These are phyloP conservation scores for Cheilosia impressa DNA, from an alignment of 2,888 invertebrate species.

Conservation along the genomic window DNA sequence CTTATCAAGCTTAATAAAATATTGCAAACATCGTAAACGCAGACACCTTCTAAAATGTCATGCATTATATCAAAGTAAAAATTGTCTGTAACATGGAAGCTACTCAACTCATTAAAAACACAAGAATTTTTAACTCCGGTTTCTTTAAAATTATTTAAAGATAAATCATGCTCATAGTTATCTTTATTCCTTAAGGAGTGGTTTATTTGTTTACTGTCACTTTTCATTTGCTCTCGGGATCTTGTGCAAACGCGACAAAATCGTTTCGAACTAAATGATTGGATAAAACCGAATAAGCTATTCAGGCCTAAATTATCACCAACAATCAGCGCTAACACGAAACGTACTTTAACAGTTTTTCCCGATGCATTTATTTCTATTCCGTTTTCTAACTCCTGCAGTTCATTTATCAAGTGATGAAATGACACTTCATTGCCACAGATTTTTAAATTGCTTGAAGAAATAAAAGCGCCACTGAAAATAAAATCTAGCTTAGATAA, in stretches of 20 bases:
- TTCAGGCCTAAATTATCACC: constrained; percentile 24
- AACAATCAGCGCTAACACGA: constrained; percentile 1
- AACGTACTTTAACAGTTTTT: not conserved
- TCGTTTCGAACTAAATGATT: not conserved
- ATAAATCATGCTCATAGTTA: not conserved
- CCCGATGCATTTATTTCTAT: no score
- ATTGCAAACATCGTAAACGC: constrained; percentile 11
- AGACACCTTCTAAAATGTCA: constrained; percentile 13
- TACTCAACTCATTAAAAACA: not conserved
- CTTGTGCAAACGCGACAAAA: not conserved
- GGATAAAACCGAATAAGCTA: constrained; percentile 1
- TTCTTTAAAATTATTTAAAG: not conserved
- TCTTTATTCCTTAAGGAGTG: not conserved
- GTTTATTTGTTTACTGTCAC: not conserved
- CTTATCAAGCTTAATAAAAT: not conserved
- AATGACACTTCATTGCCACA: constrained; percentile 22
- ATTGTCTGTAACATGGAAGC: constrained; percentile 15
- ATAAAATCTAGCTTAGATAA: constrained; percentile 27
- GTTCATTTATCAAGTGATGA: constrained; percentile 20
- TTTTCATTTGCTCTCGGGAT: not conserved
- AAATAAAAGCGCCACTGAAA: constrained; percentile 19
- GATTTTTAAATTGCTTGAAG: constrained; percentile 2
- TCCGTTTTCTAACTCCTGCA: constrained; percentile 1
- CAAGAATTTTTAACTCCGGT: not conserved
- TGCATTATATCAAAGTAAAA: constrained; percentile 14